Percentiles rank a stretch among this genome's conserved stretches.
Evolutionary conservation across 2,888 invertebrate species (phyloP).

Genomic region (Agelastica alni): DNA sequence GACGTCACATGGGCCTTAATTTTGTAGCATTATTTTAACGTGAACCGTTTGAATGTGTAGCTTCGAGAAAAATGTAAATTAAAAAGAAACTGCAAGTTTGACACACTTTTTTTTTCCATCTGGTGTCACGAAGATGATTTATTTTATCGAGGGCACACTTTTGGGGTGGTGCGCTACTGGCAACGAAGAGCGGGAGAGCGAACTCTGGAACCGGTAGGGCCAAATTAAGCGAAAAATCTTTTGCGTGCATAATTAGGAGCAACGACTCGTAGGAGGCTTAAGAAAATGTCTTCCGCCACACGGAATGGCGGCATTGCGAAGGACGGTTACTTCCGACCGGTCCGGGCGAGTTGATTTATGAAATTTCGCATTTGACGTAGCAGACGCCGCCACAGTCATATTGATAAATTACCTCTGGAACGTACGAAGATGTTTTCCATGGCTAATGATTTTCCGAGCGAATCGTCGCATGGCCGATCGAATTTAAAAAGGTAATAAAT

Average conservation of each 20-base stretch:
- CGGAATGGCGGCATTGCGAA: constrained; percentile 22
- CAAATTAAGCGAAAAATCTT: constrained; percentile 59
- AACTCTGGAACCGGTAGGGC: constrained; percentile 52
- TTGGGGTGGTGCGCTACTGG: not conserved
- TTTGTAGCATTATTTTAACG: too few species aligned
- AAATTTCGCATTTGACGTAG: constrained; percentile 42
- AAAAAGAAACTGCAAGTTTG: too few species aligned
- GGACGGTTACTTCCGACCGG: constrained; percentile 36
- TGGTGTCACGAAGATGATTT: too few species aligned
- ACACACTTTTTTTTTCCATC: too few species aligned
- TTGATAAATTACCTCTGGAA: constrained; percentile 41
- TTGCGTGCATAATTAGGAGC: constrained; percentile 58
- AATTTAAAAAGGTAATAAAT: not conserved
- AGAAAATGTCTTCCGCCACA: constrained; percentile 38
- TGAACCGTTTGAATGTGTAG: too few species aligned
- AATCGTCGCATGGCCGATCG: not conserved
- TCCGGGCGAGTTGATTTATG: constrained; percentile 55
- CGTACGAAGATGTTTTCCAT: constrained; percentile 12
- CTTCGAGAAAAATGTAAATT: too few species aligned
- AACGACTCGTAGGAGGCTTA: constrained; percentile 56
- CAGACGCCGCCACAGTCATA: constrained; percentile 29
- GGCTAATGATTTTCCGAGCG: constrained; percentile 2
- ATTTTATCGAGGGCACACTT: not conserved
- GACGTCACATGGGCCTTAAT: too few species aligned
- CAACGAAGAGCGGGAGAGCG: constrained; percentile 45